phyloP scores from a whole-genome alignment of 2,113 vertebrate genomes.

The Narcine bancroftii region DNA sequence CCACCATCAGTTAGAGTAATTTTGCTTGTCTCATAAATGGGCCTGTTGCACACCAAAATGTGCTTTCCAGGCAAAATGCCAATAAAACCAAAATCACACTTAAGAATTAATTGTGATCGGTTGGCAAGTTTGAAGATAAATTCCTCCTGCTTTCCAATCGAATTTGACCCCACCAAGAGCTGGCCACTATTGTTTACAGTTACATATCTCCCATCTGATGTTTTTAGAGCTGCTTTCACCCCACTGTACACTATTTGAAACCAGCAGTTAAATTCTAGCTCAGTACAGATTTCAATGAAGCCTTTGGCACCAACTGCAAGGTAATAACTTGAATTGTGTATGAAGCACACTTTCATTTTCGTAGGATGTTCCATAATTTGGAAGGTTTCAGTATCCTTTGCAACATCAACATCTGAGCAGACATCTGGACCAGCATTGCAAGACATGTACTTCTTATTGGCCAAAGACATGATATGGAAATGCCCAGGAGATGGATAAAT shows the following conservation, averaged over 20 bases:
- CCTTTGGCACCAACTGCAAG: conserved; percentile 39
- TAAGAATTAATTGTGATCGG: conserved; percentile 41
- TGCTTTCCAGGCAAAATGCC: conserved; percentile 35
- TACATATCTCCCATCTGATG: conserved; percentile 39
- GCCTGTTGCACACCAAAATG: conserved; percentile 40
- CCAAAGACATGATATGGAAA: conserved; percentile 38
- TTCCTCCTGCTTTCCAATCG: conserved; percentile 40
- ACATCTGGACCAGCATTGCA: conserved; percentile 40
- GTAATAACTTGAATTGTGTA: conserved; percentile 39
- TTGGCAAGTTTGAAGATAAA: conserved; percentile 43
- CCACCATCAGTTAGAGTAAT: conserved; percentile 39
- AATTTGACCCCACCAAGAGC: conserved; percentile 39
- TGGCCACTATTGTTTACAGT: conserved; percentile 41
- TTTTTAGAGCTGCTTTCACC: conserved; percentile 39
- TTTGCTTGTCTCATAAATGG: conserved; percentile 37
- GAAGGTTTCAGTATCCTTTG: conserved; percentile 40
- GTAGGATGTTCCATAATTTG: conserved; percentile 39
- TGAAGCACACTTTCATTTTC: conserved; percentile 40
- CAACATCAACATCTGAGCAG: conserved; percentile 39
- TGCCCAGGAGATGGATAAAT: conserved; percentile 40
- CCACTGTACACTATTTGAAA: conserved; percentile 42
- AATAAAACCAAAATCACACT: conserved; percentile 42
- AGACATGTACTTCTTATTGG: conserved; percentile 38
- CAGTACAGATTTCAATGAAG: conserved; percentile 37
- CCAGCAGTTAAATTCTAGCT: conserved; percentile 39